Base-by-base conservation (phyloP, 1,140 invertebrate species). In the Arctopsyche grandis region DNA sequence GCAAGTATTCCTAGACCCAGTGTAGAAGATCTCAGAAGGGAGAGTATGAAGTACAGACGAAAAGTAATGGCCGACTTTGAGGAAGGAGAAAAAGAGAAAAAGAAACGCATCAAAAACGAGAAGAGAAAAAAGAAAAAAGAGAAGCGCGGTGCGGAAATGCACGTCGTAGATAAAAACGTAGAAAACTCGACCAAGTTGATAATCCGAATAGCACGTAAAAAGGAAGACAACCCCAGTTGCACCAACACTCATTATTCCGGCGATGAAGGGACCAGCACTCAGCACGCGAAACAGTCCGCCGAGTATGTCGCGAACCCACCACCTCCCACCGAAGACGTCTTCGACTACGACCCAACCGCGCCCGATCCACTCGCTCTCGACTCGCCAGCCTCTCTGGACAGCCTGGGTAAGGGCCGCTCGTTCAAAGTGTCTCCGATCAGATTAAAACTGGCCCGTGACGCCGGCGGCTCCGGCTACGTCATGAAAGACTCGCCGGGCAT, bases 1-100 rank as follows among this genome's bases (percentile, higher is more conserved):
- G 90, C 90, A 46, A 91, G 89, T 81, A 91, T 92, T 52, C 90
- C 88, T 22, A 91, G 90, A 74, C 93, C 93, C 0, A 91, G 89
- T 74, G 92, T 93, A 83, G 94, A 94, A 85, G 94, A 96, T 80
- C 86, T 96, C 5, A 93, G 92, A 78, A 90, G 94, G 5, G 94
- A 97, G 82, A 95, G 93, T 80, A 96, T 97, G 94, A 96, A 95
- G 83, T 97, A 91, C 85, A 89, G 95, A n/a, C 91, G 93, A 63
- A 92, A 91, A 89, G 91, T 95, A 0, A 94, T 94, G 92, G 93
- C 94, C 9, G 93, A 93, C 83, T 96, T 96, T 82, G 92, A 93
- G 69, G 90, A 91, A 83, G 91, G 91, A 63, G 76, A 88, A 89
- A 12, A 91, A 91, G 80, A 90, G 89, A 79, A 87, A 87, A 71